Percentiles rank a stretch among this genome's conserved stretches.
phyloP scores from a whole-genome alignment of 2,113 vertebrate species.

The Jaculus jaculus region DNA sequence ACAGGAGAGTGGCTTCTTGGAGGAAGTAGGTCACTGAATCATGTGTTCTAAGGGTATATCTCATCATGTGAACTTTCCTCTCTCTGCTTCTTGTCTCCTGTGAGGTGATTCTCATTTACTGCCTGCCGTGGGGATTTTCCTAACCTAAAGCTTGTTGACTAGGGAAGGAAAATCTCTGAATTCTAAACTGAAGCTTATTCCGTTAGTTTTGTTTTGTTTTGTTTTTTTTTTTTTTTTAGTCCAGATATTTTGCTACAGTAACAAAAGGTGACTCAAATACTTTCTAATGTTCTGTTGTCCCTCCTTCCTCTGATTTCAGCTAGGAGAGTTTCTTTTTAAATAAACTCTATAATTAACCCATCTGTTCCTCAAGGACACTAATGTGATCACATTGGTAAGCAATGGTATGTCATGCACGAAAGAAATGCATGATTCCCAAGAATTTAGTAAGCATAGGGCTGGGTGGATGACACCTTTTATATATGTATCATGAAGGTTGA shows the following conservation, averaged over 20 bases:
- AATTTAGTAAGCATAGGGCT: neutral
- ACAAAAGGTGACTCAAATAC: no score
- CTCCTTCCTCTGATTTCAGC: neutral
- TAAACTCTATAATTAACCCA: neutral
- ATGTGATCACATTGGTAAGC: neutral
- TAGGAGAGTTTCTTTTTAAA: neutral
- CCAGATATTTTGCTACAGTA: no score
- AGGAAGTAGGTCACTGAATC: neutral
- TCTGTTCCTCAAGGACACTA: neutral
- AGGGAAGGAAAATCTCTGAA: no score
- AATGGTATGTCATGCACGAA: neutral
- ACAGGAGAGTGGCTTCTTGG: neutral
- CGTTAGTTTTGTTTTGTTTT: no score
- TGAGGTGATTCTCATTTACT: neutral
- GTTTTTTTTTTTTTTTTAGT: no score
- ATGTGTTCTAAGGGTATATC: neutral
- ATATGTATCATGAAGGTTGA: rapidly evolving
- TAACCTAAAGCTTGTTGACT: neutral
- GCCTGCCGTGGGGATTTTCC: no score
- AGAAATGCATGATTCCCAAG: neutral
- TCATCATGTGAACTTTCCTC: neutral
- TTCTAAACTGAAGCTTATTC: no score
- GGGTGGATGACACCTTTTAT: rapidly evolving
- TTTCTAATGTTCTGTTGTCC: neutral
- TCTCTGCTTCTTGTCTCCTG: neutral